Base-by-base conservation (phyloP, 2,797 vertebrate genomes). In the Brachyrhaphis roseni region DNA sequence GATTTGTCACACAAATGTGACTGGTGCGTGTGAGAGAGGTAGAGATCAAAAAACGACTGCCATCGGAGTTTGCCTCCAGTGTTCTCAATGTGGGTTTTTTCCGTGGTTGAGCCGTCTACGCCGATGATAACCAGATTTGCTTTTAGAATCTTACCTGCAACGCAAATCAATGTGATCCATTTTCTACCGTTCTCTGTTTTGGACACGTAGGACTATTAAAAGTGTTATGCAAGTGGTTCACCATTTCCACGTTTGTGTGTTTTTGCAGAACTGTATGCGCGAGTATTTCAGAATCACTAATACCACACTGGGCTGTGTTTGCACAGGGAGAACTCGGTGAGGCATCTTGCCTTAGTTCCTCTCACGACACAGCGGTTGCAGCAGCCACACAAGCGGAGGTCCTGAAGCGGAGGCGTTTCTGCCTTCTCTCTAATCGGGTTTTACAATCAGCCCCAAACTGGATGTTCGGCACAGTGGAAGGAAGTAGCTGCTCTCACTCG, bases 351-450 rank as follows among this genome's bases (percentile, higher is more conserved):
- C n/a, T 34, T 45, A 72, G 82, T 84, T 77, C 75, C 72, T 88
- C 73, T 78, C 78, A 72, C 78, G 82, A 36, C 84, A 82, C 53
- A 72, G 72, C 28, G 41, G 49, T 85, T 89, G 66, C 84, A 85
- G 78, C 77, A 80, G 43, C 57, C 51, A 66, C 43, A 77, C 46
- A 39, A 66, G 31, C 76, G n/a, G 34, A 41, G 70, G 43, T 47
- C 5, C 41, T 72, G 45, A 41, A 26, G 5, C 47, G 18, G 59
- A 36, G 18, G 62, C 31, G 4, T 11, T 59, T 68, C 23, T 23
- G n/a, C 34, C 72, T 6, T 1, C 5, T 28, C 36, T 53, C n/a
- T 76, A 36, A 89, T 89, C 77, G 31, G 36, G 23, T 47, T 77
- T 49, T 74, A 39, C 49, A 46, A 79, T 86, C 83, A 47, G 59